Percentiles rank a stretch among this genome's conserved stretches.
These are phyloP conservation scores for Rhinopomastus cyanomelas DNA, from an alignment of 2,113 vertebrate genomes.

Conservation along the genomic window DNA sequence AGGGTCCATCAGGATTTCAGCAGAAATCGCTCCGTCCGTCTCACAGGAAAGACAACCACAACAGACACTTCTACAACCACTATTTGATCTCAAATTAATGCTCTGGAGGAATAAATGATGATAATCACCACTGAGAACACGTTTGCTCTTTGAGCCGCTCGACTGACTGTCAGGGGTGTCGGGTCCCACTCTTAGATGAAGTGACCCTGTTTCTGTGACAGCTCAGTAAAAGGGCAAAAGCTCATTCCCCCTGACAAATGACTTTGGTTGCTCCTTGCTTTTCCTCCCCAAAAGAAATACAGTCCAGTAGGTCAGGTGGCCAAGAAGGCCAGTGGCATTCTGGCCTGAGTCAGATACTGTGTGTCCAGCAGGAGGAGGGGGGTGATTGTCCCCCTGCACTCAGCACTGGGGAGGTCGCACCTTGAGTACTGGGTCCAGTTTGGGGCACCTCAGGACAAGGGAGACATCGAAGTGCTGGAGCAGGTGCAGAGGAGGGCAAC, in stretches of 20 bases:
- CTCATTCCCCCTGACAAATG: not conserved
- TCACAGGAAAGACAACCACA: not conserved
- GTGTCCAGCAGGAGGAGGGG: too few relatives aligned
- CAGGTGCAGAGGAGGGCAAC: too few relatives aligned
- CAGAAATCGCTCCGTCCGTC: not conserved
- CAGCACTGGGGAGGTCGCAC: too few relatives aligned
- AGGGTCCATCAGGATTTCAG: slow-evolving; percentile 12
- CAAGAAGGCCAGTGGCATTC: too few relatives aligned
- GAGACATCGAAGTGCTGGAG: too few relatives aligned
- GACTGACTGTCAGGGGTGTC: not conserved
- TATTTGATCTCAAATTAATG: not conserved
- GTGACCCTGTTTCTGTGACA: not conserved
- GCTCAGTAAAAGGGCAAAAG: not conserved
- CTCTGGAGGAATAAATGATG: not conserved
- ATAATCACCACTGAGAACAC: not conserved
- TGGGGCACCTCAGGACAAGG: too few relatives aligned
- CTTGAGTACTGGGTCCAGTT: too few relatives aligned
- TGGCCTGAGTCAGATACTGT: too few relatives aligned
- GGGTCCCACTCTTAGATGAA: not conserved
- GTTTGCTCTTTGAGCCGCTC: not conserved
- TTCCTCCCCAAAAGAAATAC: not conserved
- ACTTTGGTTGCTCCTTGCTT: not conserved
- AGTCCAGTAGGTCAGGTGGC: too few relatives aligned
- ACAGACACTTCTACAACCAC: not conserved
- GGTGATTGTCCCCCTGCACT: too few relatives aligned